Conservation (phyloP, 2,888 invertebrate genomes). For the Pristionchus entomophagus region DNA sequence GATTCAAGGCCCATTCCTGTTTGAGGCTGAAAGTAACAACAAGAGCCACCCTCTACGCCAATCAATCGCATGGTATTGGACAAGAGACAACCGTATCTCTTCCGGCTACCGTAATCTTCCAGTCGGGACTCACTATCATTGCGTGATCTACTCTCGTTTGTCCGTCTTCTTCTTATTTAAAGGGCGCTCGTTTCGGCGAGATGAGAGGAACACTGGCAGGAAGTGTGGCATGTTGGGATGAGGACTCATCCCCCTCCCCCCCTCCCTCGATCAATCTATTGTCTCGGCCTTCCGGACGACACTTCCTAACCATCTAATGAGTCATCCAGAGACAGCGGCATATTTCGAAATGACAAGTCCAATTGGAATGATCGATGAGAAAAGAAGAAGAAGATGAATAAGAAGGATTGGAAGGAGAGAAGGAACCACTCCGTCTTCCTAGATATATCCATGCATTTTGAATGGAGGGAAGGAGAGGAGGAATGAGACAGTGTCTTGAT, state of each 20-base stretch:
- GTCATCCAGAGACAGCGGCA: neutral
- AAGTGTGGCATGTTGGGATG: constrained; percentile 7
- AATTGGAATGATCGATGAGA: too few relatives aligned
- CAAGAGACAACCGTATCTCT: neutral
- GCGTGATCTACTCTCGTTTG: constrained; percentile 2
- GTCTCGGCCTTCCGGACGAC: neutral
- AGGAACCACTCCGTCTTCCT: neutral
- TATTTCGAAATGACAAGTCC: neutral
- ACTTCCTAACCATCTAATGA: neutral
- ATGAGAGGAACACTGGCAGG: constrained; percentile 10
- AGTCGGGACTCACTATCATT: neutral
- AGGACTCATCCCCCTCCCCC: neutral
- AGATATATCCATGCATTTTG: constrained; percentile 17
- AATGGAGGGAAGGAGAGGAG: neutral
- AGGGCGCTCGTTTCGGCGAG: constrained; percentile 2
- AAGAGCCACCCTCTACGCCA: neutral
- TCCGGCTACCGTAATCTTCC: neutral
- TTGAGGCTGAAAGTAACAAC: constrained; percentile 28
- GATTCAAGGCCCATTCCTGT: constrained; percentile 16
- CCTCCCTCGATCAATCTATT: constrained; percentile 10
- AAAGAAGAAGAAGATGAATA: neutral
- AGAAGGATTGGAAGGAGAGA: neutral
- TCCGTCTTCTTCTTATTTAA: neutral
- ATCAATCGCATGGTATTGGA: neutral
- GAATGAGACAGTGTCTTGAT: neutral